phyloP scores from a whole-genome alignment of 2,797 vertebrate species.

The Kryptolebias ocellatus region DNA sequence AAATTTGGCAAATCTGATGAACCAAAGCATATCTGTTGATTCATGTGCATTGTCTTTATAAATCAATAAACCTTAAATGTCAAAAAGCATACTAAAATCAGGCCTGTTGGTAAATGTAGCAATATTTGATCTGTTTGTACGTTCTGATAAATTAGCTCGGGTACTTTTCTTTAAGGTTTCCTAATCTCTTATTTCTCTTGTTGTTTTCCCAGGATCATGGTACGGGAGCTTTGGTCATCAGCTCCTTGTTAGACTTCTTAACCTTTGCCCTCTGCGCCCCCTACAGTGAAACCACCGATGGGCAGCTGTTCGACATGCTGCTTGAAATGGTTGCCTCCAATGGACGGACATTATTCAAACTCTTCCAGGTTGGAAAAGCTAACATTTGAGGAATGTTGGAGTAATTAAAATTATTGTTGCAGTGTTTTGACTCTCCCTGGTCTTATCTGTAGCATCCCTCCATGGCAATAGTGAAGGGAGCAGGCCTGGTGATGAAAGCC shows the following conservation, averaged over 20 bases:
- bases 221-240: constrained; percentile 97
- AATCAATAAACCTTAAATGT: not conserved
- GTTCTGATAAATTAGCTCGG: not conserved
- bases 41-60: too few species aligned
- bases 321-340: constrained; percentile 97
- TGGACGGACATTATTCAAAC: constrained; percentile 96
- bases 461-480: constrained; percentile 99
- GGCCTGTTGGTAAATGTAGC: not conserved
- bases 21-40: too few species aligned
- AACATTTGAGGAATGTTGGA: not conserved
- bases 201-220: constrained; percentile 88
- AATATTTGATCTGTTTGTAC: not conserved
- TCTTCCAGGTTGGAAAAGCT: constrained; percentile 89
- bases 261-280: constrained; percentile 98
- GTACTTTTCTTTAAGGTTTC: not conserved
- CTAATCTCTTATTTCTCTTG: constrained; percentile 24
- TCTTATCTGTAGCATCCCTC: constrained; percentile 89
- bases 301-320: constrained; percentile 99
- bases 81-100: not conserved
- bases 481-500: constrained; percentile 98
- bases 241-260: constrained; percentile 97
- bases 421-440: constrained; percentile 3
- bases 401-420: not conserved
- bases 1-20: too few species aligned
- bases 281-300: constrained; percentile 98